Base-by-base conservation (phyloP, 2,113 vertebrate species). In the Chaenogobius annularis region DNA sequence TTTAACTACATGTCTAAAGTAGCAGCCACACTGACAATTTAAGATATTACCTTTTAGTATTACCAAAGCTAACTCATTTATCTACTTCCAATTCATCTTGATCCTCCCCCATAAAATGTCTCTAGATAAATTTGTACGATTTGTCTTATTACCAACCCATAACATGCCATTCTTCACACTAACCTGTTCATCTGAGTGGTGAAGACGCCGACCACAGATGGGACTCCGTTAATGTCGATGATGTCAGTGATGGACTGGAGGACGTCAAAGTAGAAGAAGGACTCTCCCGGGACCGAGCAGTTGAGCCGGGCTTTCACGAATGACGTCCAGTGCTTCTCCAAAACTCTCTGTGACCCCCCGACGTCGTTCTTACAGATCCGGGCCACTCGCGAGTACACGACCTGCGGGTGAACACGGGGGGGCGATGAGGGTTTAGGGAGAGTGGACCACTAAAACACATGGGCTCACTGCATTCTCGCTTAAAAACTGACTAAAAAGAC, bases 181-280 rank as follows among this genome's bases (percentile, higher is more conserved):
- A 87, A 99, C 97, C 97, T 99, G 94, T 99, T 99, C 83, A 99
- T 94, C 91, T 99, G 97, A 0, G 98, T 99, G 83, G 97, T 99
- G 81, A 99, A 99, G 63, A 99, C 97, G 0, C 97, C 98, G 0
- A 99, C 93, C 66, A 99, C 95, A 0, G 92, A 95, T 22, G 96
- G 96, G 72, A 95, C 81, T 0, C 97, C 97, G 23, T 94, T 95
- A 89, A 99, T 96, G 86, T 95, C 78, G 84, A 98, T 95, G 77
- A 99, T 97, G 88, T 98, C 95, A 9, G 97, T 99, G 87, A 99
- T 92, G 55, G 98, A 96, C 92, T 99, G 98, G 59, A 99, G 94
- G 14, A 99, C 96, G 66, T 99, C 97, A 11, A 99, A 99, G 90
- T 99, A 99, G 93, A 99, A 99, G 88, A 98, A 98, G 0, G 98